Percentiles rank a stretch among this genome's conserved stretches.
Conservation (phyloP, 2,797 vertebrate species). For the Novumbra hubbsi region DNA sequence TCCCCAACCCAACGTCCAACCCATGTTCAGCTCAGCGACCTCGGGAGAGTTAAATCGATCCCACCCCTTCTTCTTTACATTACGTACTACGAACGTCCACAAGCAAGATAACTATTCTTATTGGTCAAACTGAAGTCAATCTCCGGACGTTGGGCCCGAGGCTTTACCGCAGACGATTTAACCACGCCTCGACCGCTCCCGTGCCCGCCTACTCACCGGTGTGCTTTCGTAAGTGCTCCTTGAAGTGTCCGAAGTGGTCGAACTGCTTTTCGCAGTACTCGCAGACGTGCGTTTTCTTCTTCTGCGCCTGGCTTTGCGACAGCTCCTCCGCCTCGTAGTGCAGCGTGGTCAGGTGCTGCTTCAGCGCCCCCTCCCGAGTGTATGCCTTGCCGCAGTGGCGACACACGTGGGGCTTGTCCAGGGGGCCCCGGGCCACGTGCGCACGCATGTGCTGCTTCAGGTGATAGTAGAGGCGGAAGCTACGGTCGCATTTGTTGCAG, state of each 20-base stretch:
- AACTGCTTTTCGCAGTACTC: slow-evolving; percentile 97
- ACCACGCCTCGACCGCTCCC: no score
- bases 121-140: no score
- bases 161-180: no score
- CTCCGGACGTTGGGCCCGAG: no score
- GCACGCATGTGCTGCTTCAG: slow-evolving; percentile 98
- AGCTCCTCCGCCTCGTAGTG: slow-evolving; percentile 91
- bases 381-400: slow-evolving; percentile 92
- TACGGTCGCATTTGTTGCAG: slow-evolving; percentile 94
- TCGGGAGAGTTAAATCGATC: no score
- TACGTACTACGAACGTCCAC: no score
- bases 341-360: slow-evolving; percentile 89
- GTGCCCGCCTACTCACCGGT: slow-evolving; percentile 84
- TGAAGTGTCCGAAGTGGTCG: slow-evolving; percentile 99
- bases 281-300: slow-evolving; percentile 95
- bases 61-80: no score
- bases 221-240: slow-evolving; percentile 96
- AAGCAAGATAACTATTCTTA: no score
- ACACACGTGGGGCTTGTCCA: slow-evolving; percentile 87
- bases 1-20: no score
- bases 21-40: no score
- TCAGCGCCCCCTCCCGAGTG: slow-evolving; percentile 91
- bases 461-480: slow-evolving; percentile 97
- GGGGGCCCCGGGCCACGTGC: slow-evolving; percentile 67
- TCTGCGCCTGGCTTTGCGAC: slow-evolving; percentile 84